phyloP scores from a whole-genome alignment of 2,113 vertebrate species.

The Ariopsis seemanni region DNA sequence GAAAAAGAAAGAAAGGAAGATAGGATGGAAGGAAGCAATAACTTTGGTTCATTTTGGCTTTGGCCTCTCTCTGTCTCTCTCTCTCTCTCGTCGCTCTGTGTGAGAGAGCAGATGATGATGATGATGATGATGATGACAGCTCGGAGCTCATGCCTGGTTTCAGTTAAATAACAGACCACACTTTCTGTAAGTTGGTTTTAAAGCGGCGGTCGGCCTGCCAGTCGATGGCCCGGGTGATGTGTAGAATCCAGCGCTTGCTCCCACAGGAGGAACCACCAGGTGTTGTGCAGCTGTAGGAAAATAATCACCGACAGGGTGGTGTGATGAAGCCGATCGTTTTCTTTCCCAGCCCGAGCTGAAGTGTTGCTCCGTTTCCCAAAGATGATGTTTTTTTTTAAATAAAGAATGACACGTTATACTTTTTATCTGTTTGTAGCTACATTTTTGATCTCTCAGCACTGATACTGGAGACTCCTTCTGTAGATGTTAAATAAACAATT shows the following conservation, averaged over 20 bases:
- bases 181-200: neutral
- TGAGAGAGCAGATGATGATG: neutral
- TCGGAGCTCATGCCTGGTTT: neutral
- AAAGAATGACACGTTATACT: neutral
- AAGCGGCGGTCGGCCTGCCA: neutral
- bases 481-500: neutral
- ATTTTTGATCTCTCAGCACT: neutral
- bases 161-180: neutral
- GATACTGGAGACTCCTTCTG: conserved; percentile 4
- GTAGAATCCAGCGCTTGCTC: neutral
- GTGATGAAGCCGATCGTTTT: neutral
- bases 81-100: neutral
- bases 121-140: neutral
- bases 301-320: neutral
- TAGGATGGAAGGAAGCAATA: too few species aligned
- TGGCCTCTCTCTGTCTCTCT: neutral
- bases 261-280: neutral
- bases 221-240: neutral
- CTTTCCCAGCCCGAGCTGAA: neutral
- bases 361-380: neutral
- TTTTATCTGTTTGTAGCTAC: neutral
- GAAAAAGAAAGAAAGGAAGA: too few species aligned
- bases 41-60: too few species aligned
- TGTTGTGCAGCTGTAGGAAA: neutral
- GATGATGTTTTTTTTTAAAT: neutral